phyloP scores from a whole-genome alignment of 2,888 invertebrate genomes.

The Polyommatus icarus region DNA sequence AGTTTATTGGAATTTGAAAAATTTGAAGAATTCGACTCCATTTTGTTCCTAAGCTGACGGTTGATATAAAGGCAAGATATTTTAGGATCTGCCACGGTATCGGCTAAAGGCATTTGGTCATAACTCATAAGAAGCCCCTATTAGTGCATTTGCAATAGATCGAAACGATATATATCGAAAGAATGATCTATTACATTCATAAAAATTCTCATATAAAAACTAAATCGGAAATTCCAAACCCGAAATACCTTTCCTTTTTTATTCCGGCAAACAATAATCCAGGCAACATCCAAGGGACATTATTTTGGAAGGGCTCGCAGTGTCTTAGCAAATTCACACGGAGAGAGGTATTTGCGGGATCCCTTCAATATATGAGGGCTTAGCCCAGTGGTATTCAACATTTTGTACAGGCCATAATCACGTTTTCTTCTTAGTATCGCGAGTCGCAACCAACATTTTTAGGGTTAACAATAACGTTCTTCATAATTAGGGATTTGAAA shows the following conservation, averaged over 20 bases:
- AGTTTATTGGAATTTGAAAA: neutral
- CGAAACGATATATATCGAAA: neutral
- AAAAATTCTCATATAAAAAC: neutral
- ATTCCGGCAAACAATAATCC: neutral
- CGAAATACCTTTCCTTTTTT: neutral
- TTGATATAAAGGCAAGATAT: too few relatives aligned
- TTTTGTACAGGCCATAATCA: too few relatives aligned
- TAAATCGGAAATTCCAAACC: neutral
- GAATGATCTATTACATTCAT: neutral
- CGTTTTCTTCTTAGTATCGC: too few relatives aligned
- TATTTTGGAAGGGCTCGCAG: neutral
- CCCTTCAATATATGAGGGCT: constrained; percentile 35
- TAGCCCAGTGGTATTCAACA: constrained; percentile 33
- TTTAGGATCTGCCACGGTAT: too few relatives aligned
- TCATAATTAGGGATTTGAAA: too few relatives aligned
- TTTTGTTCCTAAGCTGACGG: neutral
- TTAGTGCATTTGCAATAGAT: too few relatives aligned
- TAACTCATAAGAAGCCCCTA: too few relatives aligned
- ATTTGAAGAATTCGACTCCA: neutral
- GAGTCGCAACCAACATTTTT: too few relatives aligned
- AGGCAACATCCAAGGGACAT: constrained; percentile 1
- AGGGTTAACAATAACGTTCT: too few relatives aligned
- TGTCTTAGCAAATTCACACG: constrained; percentile 27
- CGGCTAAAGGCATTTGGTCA: too few relatives aligned
- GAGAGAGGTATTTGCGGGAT: constrained; percentile 38